phyloP scores from a whole-genome alignment of 2,113 vertebrate species.

The Sinocyclocheilus rhinocerous region DNA sequence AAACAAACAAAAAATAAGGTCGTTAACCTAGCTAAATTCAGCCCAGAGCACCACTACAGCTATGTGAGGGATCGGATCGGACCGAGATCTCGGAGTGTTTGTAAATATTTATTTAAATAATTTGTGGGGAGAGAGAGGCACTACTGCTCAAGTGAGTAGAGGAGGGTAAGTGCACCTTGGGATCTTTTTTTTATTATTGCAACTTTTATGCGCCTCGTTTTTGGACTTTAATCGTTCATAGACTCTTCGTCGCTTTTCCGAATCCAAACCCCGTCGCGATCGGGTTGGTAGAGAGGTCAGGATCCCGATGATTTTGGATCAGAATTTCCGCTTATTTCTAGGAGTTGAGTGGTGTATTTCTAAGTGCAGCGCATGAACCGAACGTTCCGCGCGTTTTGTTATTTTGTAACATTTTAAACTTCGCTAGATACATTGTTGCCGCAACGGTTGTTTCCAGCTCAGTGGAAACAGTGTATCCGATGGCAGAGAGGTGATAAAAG shows the following conservation, averaged over 20 bases:
- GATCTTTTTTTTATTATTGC: constrained; percentile 72
- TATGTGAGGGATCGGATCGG: constrained; percentile 59
- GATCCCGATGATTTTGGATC: constrained; percentile 52
- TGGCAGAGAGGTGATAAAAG: constrained; percentile 4
- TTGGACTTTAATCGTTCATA: constrained; percentile 64
- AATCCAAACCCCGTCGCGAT: constrained; percentile 32
- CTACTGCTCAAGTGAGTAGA: constrained; percentile 72
- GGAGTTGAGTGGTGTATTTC: constrained; percentile 72
- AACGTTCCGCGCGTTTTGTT: constrained; percentile 35
- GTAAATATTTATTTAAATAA: constrained; percentile 81
- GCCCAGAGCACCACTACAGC: constrained; percentile 56
- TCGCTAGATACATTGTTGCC: constrained; percentile 26
- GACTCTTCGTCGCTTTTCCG: constrained; percentile 13
- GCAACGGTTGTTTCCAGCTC: constrained; percentile 17
- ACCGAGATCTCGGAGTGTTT: constrained; percentile 64
- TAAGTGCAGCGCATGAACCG: constrained; percentile 50
- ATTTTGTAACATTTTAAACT: constrained; percentile 39
- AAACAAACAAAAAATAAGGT: constrained; percentile 68
- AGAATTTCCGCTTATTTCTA: constrained; percentile 72
- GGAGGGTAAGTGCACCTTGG: constrained; percentile 79
- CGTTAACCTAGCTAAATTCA: constrained; percentile 42
- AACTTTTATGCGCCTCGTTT: constrained; percentile 74
- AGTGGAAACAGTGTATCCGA: constrained; percentile 30
- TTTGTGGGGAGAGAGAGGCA: constrained; percentile 69
- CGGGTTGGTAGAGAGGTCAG: constrained; percentile 37